phyloP scores from a whole-genome alignment of 2,113 vertebrate genomes.

The Zapus hudsonius region DNA sequence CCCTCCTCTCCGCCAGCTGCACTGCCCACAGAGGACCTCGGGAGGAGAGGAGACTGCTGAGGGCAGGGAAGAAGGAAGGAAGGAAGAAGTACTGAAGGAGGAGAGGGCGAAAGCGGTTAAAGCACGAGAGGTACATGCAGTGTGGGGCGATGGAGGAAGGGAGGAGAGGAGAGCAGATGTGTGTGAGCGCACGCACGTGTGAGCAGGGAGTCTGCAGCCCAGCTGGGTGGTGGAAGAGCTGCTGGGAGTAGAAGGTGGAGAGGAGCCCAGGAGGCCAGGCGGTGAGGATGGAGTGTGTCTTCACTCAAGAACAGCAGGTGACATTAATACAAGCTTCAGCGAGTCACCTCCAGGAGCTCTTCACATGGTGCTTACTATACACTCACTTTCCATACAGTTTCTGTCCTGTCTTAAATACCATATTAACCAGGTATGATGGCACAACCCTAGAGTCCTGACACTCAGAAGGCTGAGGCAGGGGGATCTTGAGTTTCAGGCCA shows the following conservation, averaged over 20 bases:
- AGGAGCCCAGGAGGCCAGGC: neutral
- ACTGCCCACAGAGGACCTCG: neutral
- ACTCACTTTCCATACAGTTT: neutral
- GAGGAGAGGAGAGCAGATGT: neutral
- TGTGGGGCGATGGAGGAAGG: neutral
- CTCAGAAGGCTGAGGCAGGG: neutral
- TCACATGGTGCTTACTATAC: neutral
- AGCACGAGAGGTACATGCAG: neutral
- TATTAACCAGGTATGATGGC: neutral
- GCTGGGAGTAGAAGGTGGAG: neutral
- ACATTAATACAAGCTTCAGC: neutral
- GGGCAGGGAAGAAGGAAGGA: neutral
- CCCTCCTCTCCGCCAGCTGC: neutral
- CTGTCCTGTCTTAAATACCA: neutral
- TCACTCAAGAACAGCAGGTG: neutral
- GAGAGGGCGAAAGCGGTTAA: neutral
- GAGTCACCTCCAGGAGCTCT: neutral
- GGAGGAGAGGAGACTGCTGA: neutral
- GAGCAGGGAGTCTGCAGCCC: neutral
- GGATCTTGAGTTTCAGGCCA: neutral
- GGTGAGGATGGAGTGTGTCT: accelerated
- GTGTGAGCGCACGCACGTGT: too few species aligned
- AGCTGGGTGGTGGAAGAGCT: neutral
- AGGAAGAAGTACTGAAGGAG: neutral
- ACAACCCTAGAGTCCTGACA: neutral